Base-by-base conservation (phyloP, 1,140 invertebrate species). In the Lepidurus apus region DNA sequence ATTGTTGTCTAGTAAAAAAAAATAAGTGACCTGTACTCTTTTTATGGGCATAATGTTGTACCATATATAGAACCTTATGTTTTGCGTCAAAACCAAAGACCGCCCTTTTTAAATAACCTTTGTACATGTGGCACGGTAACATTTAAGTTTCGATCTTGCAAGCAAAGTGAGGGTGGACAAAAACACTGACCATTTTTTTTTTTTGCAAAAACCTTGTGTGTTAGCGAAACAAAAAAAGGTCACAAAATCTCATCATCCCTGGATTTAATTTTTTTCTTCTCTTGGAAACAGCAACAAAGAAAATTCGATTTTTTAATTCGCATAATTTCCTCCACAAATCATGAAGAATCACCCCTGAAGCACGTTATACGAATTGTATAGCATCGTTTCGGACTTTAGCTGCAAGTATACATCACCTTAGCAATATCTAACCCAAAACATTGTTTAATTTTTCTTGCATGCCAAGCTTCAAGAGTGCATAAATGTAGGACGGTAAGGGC, bases 351-450 rank as follows among this genome's bases (percentile, higher is more conserved):
- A 9, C 8, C 8, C 53, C 53, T 65, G 53, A 65, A 65, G 53
- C 53, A 65, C 53, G 53, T 65, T 65, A 65, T 65, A 65, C 53
- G n/a, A n/a, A 65, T 65, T 65, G 53, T 65, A 65, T 65, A 65
- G 53, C 53, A 65, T 65, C n/a, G 53, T 65, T 65, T 65, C 53
- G 53, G 53, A 65, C 17, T 21, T 65, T 65, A 65, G 53, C 53
- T 17, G 4, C 53, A 65, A 65, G 53, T 65, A 34, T 34, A 65
- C 53, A 65, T 65, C 53, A 65, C 53, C 53, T 65, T 65, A 65
- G 53, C 53, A 13, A 65, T 65, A 65, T 65, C 7, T n/a, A 17
- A 34, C 34, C 34, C 34, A n/a, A 65, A 65, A 1, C 10, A 1
- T 65, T 17, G 53, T 65, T 65, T 65, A 34, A 4, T 34, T 34